Base-by-base conservation (phyloP, 2,888 invertebrate species). In the Troglohyphantes excavatus region DNA sequence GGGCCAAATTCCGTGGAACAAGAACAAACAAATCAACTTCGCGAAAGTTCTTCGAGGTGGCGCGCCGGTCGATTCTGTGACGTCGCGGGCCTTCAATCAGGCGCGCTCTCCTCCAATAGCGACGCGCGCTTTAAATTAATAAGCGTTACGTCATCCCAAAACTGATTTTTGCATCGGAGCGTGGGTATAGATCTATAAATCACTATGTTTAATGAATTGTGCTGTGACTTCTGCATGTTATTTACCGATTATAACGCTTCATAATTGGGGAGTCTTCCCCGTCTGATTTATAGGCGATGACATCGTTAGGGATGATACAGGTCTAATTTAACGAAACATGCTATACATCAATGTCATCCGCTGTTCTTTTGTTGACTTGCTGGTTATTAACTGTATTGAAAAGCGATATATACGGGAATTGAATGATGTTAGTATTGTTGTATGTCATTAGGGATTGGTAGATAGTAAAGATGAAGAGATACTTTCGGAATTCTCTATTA, bases 231-330 rank as follows among this genome's bases (percentile, higher is more conserved):
- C 53, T 81, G 79, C 19, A 81, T 68, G 79, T 46, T 81, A 67
- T 53, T 68, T 53, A 81, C 79, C 79, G 79, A 67, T 81, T 81
- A 81, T 53, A 68, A 23, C 9, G 79, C 67, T 67, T 67, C 46
- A 53, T 81, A 75, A 75, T 75, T 53, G 53, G 53, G 17, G 53
- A 53, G 53, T 17, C n/a, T 39, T 39, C n/a, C 17, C 53, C 53
- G n/a, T 53, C 29, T 81, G 79, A 81, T 81, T 67, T 81, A 81
- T 81, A 53, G 79, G 79, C 27, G 68, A 21, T 81, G 79, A 81
- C 79, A 81, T 81, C 68, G 68, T 81, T 81, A 81, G 46, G 79
- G 63, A 81, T 67, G 67, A 46, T 53, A 65, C 29, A 19, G 53
- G 19, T 13, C 53, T 81, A 81, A 67, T 81, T 81, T 67, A 81